Percentiles rank a stretch among this genome's conserved stretches.
Conservation (phyloP, 2,797 vertebrate genomes). For the Neoniphon sammara region DNA sequence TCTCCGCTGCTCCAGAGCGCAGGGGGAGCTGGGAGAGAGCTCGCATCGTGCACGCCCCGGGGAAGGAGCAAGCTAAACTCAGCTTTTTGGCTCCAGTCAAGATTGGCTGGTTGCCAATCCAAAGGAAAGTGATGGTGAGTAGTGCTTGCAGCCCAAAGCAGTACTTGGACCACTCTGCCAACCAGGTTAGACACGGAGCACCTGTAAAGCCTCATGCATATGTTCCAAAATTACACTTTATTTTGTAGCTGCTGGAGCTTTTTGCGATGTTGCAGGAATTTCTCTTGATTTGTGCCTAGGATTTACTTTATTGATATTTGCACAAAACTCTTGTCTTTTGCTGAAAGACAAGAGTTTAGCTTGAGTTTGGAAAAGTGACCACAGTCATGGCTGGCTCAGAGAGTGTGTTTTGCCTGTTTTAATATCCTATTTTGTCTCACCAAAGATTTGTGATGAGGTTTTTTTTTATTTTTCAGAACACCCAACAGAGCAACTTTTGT, state of each 20-base stretch:
- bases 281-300: not conserved
- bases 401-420: not conserved
- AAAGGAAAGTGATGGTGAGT: conserved; percentile 68
- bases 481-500: not conserved
- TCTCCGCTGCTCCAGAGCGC: conserved; percentile 38
- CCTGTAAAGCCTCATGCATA: not conserved
- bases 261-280: not conserved
- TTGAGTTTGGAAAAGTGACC: too few species aligned
- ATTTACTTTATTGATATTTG: not conserved
- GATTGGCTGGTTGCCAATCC: conserved; percentile 82
- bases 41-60: conserved; percentile 68
- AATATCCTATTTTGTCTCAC: not conserved
- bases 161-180: conserved; percentile 41
- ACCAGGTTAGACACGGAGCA: conserved; percentile 71
- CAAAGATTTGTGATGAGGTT: conserved; percentile 5
- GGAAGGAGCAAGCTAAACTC: conserved; percentile 71
- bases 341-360: too few species aligned
- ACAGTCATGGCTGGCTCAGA: too few species aligned
- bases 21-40: conserved; percentile 73
- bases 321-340: too few species aligned
- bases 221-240: not conserved
- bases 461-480: not conserved
- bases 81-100: conserved; percentile 75
- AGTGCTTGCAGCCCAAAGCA: conserved; percentile 46
- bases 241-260: not conserved